Base-by-base conservation (phyloP, 2,888 invertebrate species). In the Eupithecia subumbrata region DNA sequence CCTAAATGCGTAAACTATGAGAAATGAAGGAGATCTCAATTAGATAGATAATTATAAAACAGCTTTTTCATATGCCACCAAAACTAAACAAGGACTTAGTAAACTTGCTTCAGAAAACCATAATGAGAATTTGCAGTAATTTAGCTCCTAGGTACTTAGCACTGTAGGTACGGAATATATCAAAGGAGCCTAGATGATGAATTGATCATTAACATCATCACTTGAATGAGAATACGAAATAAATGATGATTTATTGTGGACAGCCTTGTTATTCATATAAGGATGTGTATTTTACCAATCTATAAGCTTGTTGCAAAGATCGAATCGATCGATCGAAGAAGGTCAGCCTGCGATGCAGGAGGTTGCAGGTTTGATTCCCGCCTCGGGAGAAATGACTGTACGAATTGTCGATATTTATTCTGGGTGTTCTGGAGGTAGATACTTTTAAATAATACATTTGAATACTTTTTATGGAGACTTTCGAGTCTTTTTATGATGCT, bases 181-280 rank as follows among this genome's bases (percentile, higher is more conserved):
- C 60, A 69, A 73, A 60, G 40, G 43, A 69, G n/a, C 22, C 68
- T 60, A 56, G 48, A 68, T 30, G 30, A 71, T 63, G 60, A 63
- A 75, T 71, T 71, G 67, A 71, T 71, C 68, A 71, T 71, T 75
- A 68, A 56, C 9, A 56, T 60, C 71, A 67, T 63, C 37, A 72
- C 48, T 72, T 64, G 30, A 75, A 72, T 75, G 69, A 72, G 69
- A 60, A 60, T 68, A 60, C 56, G 60, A 75, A 72, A 60, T 69
- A 60, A 64, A 75, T 68, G n/a, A 68, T 72, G 30, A 75, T 72
- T 72, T 72, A 75, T 67, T 43, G 25, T 34, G 25, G 34, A 66
- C 67, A 68, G 56, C 71, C 75, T 71, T 71, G 56, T 63, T 48
- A 34, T 34, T 22, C 34, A 48, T 22, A 64, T 60, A 71, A n/a